A percentile compares a stretch with the other conserved stretches of the same genome.
Evolutionary conservation across 2,888 invertebrate genomes (phyloP).

Genomic region (Caenorhabditis virilis): DNA sequence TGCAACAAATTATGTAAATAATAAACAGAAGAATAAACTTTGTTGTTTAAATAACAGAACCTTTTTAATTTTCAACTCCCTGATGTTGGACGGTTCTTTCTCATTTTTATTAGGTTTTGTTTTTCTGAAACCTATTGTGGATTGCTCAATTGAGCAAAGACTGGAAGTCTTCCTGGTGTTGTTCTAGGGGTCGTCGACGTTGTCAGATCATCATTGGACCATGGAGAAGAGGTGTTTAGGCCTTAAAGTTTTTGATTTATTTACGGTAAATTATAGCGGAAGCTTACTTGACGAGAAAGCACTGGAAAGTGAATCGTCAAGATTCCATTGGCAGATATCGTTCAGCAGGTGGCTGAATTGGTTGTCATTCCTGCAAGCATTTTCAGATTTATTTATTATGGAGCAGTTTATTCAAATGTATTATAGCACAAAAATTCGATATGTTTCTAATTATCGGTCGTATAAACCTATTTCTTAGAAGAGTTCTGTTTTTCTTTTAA

Average conservation of each 20-base stretch:
- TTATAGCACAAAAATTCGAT: no score
- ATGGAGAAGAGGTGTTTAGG: background rate
- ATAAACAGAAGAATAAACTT: background rate
- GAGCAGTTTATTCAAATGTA: background rate
- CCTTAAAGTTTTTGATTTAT: no score
- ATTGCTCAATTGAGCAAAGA: slow-evolving; percentile 53
- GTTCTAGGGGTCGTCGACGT: background rate
- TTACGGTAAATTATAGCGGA: no score
- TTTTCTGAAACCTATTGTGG: slow-evolving; percentile 32
- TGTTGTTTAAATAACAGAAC: slow-evolving; percentile 11
- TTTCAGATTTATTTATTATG: background rate
- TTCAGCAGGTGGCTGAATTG: slow-evolving; percentile 42
- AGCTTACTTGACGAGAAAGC: slow-evolving; percentile 6
- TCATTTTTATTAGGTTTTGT: background rate
- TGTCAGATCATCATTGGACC: slow-evolving; percentile 1
- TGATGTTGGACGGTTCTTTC: slow-evolving; percentile 32
- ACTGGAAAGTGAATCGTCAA: slow-evolving; percentile 16
- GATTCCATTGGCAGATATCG: slow-evolving; percentile 32
- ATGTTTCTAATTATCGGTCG: no score
- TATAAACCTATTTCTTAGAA: no score
- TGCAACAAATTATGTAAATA: background rate
- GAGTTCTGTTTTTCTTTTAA: no score
- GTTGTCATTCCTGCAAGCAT: slow-evolving; percentile 20
- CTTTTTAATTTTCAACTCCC: slow-evolving; percentile 22
- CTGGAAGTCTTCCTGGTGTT: slow-evolving; percentile 47